Percentiles rank a stretch among this genome's conserved stretches.
These are phyloP conservation scores for Cathartes aura DNA, from an alignment of 2,113 vertebrate species.

Conservation along the genomic window DNA sequence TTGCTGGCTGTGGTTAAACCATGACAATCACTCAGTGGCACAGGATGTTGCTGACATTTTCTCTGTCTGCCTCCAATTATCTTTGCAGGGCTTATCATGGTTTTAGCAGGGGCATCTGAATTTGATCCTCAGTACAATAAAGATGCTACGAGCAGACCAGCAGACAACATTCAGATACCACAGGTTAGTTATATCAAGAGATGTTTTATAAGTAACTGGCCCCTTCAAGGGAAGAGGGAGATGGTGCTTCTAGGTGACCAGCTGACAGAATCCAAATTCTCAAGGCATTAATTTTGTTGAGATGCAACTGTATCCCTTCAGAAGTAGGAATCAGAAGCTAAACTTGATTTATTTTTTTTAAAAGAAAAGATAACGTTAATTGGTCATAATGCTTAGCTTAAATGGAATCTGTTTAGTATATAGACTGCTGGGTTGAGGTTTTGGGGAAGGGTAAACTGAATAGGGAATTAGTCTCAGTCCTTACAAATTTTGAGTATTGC, in stretches of 20 bases:
- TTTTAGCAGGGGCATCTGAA: slow-evolving; percentile 95
- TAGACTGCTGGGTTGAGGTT: background rate
- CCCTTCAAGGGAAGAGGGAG: background rate
- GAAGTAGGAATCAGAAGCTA: background rate
- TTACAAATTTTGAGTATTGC: background rate
- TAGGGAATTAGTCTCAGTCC: background rate
- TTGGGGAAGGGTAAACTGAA: background rate
- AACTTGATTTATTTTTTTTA: background rate
- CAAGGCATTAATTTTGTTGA: background rate
- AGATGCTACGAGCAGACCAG: slow-evolving; percentile 94
- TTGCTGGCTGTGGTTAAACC: no score
- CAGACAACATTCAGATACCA: slow-evolving; percentile 95
- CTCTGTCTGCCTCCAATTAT: slow-evolving; percentile 2
- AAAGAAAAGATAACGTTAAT: background rate
- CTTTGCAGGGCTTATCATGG: slow-evolving; percentile 90
- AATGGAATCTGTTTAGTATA: background rate
- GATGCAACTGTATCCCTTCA: background rate
- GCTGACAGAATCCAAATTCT: background rate
- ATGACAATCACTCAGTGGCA: background rate
- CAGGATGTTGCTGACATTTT: background rate
- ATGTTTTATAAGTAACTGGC: background rate
- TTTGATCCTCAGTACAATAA: slow-evolving; percentile 98
- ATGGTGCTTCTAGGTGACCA: background rate
- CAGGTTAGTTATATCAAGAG: slow-evolving; percentile 80
- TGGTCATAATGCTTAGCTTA: background rate